phyloP scores from a whole-genome alignment of 1,140 invertebrate species.

The Epicauta chinensis region DNA sequence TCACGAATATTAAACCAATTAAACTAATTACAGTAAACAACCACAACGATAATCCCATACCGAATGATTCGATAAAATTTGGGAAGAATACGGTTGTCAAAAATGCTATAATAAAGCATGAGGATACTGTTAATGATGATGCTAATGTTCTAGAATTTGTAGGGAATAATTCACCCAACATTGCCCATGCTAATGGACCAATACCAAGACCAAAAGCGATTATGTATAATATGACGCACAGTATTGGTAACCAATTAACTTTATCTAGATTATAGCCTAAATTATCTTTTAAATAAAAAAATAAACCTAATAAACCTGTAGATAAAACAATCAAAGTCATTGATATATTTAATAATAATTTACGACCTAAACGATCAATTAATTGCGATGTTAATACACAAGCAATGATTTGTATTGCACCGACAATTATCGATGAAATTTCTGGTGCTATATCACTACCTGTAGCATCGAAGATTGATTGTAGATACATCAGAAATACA shows the following conservation, averaged over 20 bases:
- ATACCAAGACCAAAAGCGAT: conserved; percentile 52
- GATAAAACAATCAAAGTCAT: neutral
- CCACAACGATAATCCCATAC: conserved; percentile 67
- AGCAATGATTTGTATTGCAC: too few relatives aligned
- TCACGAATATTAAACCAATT: conserved; percentile 47
- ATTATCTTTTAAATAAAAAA: conserved; percentile 3
- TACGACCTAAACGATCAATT: too few relatives aligned
- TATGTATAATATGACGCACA: conserved; percentile 2
- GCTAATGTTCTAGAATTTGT: conserved; percentile 66
- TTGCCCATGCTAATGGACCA: conserved; percentile 75
- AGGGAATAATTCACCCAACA: conserved; percentile 77
- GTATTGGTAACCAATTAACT: conserved; percentile 8
- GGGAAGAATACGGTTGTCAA: conserved; percentile 71
- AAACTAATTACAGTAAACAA: conserved; percentile 66
- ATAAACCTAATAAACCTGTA: neutral
- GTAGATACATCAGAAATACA: conserved; percentile 72
- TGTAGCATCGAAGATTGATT: conserved; percentile 60
- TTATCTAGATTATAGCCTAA: neutral
- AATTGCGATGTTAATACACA: too few relatives aligned
- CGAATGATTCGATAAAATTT: conserved; percentile 51
- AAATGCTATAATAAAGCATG: conserved; percentile 74
- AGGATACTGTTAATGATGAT: conserved; percentile 62
- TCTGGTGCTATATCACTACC: conserved; percentile 44
- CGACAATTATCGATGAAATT: neutral
- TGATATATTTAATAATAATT: too few relatives aligned